Base-by-base conservation (phyloP, 2,113 vertebrate genomes). In the Strix uralensis region DNA sequence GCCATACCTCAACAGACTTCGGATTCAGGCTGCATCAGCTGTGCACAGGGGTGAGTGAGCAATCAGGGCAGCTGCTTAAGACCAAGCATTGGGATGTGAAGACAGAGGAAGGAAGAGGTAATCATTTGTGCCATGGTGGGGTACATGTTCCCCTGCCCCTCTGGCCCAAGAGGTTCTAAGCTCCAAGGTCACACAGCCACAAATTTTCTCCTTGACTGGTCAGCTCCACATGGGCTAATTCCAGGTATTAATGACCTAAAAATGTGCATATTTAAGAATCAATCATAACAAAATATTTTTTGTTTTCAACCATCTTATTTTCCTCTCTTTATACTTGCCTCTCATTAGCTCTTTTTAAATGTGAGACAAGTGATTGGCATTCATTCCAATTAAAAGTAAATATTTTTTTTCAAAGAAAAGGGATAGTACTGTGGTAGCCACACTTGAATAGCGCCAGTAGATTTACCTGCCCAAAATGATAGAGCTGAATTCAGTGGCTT, bases 351-450 rank as follows among this genome's bases (percentile, higher is more conserved):
- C 27, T n/a, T 59, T 89, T 89, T 93, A 84, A 75, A 90, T 10
- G 34, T 57, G 92, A 65, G 72, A 79, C 59, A 71, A 92, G 38
- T 62, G 63, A 96, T 83, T 92, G 92, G 69, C 44, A 78, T 83
- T 70, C 38, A 75, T 81, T 87, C 54, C 86, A 91, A 84, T 97
- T 93, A 97, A 96, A 95, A 91, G 29, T 54, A 91, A 96, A 94
- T 42, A 44, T 49, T 51, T 58, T 30, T 61, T 34, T 10, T 49
- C 80, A 83, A 85, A 96, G 89, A 91, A 96, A 90, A 88, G 22
- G 19, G 6, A 49, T 47, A 30, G 61, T 34, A n/a, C n/a, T 34
- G 19, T 38, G 42, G 16, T 58, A 40, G 38, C 49, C 77, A 75
- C 59, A 58, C 63, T 47, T 49, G 71, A 97, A 88, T 13, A 90